These are phyloP conservation scores for Scaptomyza parva DNA, from an alignment of 2,888 invertebrate genomes.

Conservation along the genomic window DNA sequence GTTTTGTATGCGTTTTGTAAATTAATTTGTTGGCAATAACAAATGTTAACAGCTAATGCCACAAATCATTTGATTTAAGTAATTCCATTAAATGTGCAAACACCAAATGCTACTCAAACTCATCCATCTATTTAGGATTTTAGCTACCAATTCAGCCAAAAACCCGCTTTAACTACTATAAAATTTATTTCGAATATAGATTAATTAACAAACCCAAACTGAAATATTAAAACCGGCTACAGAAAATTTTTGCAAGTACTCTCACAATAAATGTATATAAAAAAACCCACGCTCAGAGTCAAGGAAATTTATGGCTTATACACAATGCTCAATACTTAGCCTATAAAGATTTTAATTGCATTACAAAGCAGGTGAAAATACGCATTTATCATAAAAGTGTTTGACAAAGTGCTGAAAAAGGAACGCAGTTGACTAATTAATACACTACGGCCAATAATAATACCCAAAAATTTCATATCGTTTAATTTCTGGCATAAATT, in stretches of 20 bases:
- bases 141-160: constrained; percentile 38
- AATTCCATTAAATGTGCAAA: constrained; percentile 62
- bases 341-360: constrained; percentile 64
- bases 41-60: constrained; percentile 54
- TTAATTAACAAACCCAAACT: constrained; percentile 53
- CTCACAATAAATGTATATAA: background rate
- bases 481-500: background rate
- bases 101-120: constrained; percentile 58
- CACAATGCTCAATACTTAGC: constrained; percentile 36
- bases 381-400: constrained; percentile 47
- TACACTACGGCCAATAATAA: background rate
- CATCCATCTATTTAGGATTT: constrained; percentile 61
- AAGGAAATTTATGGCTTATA: constrained; percentile 56
- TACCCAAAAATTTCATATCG: no score
- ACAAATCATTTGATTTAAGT: constrained; percentile 60
- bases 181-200: constrained; percentile 30
- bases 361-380: constrained; percentile 47
- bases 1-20: constrained; percentile 45
- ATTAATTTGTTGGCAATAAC: constrained; percentile 64
- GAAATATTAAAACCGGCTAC: constrained; percentile 51
- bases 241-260: background rate
- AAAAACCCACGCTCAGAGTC: constrained; percentile 48
- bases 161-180: constrained; percentile 19
- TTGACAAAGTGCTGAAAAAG: constrained; percentile 16
- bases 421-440: background rate